Conservation (phyloP, 2,113 vertebrate genomes). For the Vireo altiloquus region DNA sequence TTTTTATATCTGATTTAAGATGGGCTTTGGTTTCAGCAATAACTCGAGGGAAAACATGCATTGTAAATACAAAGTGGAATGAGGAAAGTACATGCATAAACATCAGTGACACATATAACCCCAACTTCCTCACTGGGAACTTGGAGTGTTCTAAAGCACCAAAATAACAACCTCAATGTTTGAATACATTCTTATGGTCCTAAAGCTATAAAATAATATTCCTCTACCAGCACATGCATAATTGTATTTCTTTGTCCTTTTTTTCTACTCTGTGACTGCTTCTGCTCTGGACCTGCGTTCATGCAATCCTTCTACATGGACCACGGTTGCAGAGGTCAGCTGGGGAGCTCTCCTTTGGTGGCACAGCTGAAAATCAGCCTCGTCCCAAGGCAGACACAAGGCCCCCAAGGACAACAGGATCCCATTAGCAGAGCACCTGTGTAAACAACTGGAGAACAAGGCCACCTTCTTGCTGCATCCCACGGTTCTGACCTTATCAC, state of each 20-base stretch:
- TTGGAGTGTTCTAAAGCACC: not conserved
- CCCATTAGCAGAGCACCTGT: not conserved
- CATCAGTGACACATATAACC: not conserved
- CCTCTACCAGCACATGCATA: not conserved
- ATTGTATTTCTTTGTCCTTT: not conserved
- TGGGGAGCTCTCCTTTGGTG: not conserved
- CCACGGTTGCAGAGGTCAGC: not conserved
- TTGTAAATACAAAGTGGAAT: not conserved
- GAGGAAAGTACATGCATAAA: not conserved
- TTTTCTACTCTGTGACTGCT: rapidly evolving
- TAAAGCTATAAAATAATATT: not conserved
- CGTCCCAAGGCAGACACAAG: not conserved
- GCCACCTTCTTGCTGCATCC: not conserved
- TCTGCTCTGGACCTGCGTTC: not conserved
- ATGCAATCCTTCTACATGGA: rapidly evolving
- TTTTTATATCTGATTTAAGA: not conserved
- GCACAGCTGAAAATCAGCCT: not conserved
- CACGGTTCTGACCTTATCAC: not conserved
- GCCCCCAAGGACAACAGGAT: not conserved
- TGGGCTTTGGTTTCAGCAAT: not conserved
- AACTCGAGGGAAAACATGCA: not conserved
- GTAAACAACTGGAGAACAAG: not conserved
- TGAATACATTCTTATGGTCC: not conserved
- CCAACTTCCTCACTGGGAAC: not conserved
- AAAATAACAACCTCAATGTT: not conserved